Evolutionary conservation across 2,888 invertebrate genomes (phyloP).

Genomic region (Dynastes hyllus): DNA sequence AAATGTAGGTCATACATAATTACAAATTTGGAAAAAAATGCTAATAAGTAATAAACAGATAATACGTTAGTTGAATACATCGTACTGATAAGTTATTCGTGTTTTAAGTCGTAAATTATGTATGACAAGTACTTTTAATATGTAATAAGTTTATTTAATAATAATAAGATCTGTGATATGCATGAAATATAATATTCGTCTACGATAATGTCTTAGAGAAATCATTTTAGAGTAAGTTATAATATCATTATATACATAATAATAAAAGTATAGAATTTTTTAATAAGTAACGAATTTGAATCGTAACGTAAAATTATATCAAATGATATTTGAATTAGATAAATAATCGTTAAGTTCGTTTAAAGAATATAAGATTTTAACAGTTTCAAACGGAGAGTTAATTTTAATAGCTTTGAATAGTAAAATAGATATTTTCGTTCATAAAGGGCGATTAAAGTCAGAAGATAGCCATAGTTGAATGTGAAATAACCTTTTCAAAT

Average conservation of each 20-base stretch:
- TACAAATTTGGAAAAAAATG: background rate
- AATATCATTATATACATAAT: background rate
- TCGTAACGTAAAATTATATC: background rate
- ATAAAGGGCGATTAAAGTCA: too few species aligned
- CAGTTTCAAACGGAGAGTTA: too few species aligned
- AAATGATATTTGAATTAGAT: too few species aligned
- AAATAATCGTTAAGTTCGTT: too few species aligned
- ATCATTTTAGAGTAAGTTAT: slow-evolving; percentile 24
- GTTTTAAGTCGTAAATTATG: slow-evolving; percentile 3
- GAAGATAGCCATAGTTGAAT: too few species aligned
- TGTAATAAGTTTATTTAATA: slow-evolving; percentile 38
- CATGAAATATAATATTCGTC: slow-evolving; percentile 39
- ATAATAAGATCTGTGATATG: slow-evolving; percentile 45
- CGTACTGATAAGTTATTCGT: too few species aligned
- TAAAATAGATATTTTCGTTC: too few species aligned
- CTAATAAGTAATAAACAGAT: background rate
- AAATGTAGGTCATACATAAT: slow-evolving; percentile 6
- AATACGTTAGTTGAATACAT: background rate
- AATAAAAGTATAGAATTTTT: slow-evolving; percentile 17
- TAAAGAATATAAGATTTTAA: too few species aligned
- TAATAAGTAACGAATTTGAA: background rate
- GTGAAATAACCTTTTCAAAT: too few species aligned
- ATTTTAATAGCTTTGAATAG: too few species aligned
- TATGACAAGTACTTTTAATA: slow-evolving; percentile 20
- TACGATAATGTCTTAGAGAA: slow-evolving; percentile 22